Percentiles rank a stretch among this genome's conserved stretches.
These are phyloP conservation scores for Styela plicata DNA, from an alignment of 23 tunicate genomes.

Conservation along the genomic window DNA sequence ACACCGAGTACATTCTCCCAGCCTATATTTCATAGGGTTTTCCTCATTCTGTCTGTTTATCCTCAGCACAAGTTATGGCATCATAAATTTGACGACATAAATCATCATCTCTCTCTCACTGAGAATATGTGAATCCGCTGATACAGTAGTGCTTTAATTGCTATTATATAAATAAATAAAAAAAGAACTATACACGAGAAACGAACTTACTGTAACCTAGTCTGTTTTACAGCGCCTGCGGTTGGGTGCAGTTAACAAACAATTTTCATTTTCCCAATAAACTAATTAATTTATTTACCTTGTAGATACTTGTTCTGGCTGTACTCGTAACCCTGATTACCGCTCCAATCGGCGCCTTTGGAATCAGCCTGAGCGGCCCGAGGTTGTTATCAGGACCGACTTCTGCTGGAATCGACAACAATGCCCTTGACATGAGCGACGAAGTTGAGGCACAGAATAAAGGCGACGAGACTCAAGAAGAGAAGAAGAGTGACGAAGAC, in stretches of 20 bases:
- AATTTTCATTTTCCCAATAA: neutral
- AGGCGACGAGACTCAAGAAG: too few species aligned
- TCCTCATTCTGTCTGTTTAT: too few species aligned
- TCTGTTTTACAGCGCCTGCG: neutral
- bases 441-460: neutral
- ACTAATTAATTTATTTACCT: neutral
- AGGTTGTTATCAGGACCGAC: conserved; percentile 16
- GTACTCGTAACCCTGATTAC: conserved; percentile 72
- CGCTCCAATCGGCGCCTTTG: conserved; percentile 80
- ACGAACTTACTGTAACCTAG: too few species aligned
- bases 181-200: too few species aligned
- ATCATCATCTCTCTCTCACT: too few species aligned
- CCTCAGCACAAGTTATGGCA: too few species aligned
- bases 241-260: conserved; percentile 49
- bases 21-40: too few species aligned
- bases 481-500: neutral
- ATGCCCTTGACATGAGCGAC: neutral
- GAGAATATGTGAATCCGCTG: too few species aligned
- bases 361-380: conserved; percentile 61
- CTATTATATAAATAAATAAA: too few species aligned
- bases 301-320: conserved; percentile 69
- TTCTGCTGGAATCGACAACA: neutral
- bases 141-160: too few species aligned
- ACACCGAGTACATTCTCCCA: too few species aligned
- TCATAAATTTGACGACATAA: too few species aligned